Evolutionary conservation across 92 coral and sea anemone species (phyloP), one percentile per base, ranked within the genome.

Genomic region (Porites cylindrica): DNA sequence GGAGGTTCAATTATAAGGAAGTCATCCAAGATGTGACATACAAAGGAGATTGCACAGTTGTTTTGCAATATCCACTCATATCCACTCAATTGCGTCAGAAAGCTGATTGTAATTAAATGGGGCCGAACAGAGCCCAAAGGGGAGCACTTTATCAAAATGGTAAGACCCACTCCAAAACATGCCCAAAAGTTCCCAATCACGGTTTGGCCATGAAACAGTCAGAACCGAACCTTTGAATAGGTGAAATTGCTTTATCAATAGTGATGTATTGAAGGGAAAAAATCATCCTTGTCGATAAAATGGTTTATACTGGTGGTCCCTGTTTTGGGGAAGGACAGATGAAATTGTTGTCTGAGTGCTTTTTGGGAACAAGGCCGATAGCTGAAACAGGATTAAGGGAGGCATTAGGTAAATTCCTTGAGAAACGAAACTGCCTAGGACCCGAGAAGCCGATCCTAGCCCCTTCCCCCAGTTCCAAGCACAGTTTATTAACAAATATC

Each of bases 131-230:
- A 29, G 32, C 32, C 32, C 32, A 29, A 29, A 29, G 32, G 0
- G 32, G 70, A 91, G 84, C 47, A 87, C 91, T 71, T 82, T 82
- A 60, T 91, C 91, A 77, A 81, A 86, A 77, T 91, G 87, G 83
- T 91, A 86, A 58, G 47, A 68, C 77, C 73, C 71, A 67, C 82
- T 70, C 91, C 86, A 91, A 29, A 81, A 71, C 78, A 86, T 91
- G 50, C 91, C 94, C 58, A 86, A 77, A 70, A 86, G 83, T 77
- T 91, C 91, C 76, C 85, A 91, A 75, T 91, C 94, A 66, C 91
- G 26, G 94, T 88, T 91, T 91, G 47, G 94, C 91, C 63, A 91
- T 63, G 54, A 80, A 91, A 64, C 75, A 66, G 43, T 70, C 75
- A 43, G 66, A 64, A 76, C 93, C 93, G 16, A 86, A 82, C 38